These are phyloP conservation scores for Rhyacophila brunnea DNA, from an alignment of 1,140 invertebrate species.

Conservation along the genomic window DNA sequence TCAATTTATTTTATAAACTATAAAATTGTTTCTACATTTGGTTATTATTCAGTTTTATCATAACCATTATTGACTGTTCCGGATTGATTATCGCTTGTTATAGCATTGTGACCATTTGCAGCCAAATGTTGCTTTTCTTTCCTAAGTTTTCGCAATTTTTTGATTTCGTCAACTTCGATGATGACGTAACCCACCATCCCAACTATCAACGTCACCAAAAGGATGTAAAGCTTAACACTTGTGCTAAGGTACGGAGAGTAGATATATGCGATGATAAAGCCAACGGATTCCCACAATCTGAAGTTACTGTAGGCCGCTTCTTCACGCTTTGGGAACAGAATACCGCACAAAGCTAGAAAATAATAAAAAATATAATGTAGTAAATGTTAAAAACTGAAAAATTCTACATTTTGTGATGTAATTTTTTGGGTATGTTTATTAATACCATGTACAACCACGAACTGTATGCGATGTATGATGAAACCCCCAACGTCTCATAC, in stretches of 20 bases:
- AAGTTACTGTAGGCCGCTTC: conserved; percentile 93
- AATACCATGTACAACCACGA: too few species aligned
- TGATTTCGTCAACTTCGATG: conserved; percentile 19
- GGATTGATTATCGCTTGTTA: too few species aligned
- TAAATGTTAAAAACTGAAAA: too few species aligned
- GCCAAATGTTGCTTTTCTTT: neutral
- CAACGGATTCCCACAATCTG: conserved; percentile 86
- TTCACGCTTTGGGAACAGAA: conserved; percentile 80
- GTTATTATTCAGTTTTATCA: too few species aligned
- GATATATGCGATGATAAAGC: conserved; percentile 83
- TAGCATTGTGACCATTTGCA: too few species aligned
- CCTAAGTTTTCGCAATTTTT: neutral
- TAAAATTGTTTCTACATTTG: too few species aligned
- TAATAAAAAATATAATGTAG: conserved; percentile 12
- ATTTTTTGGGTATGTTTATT: too few species aligned
- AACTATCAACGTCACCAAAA: conserved; percentile 68
- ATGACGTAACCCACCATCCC: conserved; percentile 67
- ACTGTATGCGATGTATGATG: too few species aligned
- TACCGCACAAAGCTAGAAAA: conserved; percentile 78
- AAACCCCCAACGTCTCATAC: too few species aligned
- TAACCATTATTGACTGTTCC: too few species aligned
- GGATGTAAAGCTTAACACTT: conserved; percentile 70
- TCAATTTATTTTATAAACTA: too few species aligned
- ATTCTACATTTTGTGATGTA: too few species aligned
- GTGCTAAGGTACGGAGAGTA: conserved; percentile 78